These are phyloP conservation scores for Leptinotarsa rubiginosa DNA, from an alignment of 2,888 invertebrate genomes.

Conservation along the genomic window DNA sequence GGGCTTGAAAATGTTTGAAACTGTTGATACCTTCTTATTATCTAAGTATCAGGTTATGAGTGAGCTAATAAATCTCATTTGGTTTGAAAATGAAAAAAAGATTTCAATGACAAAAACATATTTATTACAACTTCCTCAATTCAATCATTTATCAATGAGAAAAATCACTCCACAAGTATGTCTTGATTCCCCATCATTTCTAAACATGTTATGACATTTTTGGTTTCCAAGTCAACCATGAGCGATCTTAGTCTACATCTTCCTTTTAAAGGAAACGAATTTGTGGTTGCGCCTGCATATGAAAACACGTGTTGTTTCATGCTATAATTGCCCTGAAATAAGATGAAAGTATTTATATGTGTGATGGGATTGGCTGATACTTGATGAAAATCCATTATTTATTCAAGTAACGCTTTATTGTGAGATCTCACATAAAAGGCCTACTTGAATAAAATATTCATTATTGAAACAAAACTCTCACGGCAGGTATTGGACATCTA, in stretches of 20 bases:
- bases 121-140: no score
- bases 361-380: no score
- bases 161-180: background rate
- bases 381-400: background rate
- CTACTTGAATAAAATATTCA: background rate
- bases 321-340: constrained; percentile 33
- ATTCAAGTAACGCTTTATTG: background rate
- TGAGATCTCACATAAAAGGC: no score
- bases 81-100: no score
- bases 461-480: constrained; percentile 20
- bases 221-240: background rate
- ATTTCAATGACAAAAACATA: no score
- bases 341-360: background rate
- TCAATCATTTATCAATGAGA: background rate
- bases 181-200: constrained; percentile 1
- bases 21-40: no score
- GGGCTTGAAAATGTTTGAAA: no score
- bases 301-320: constrained; percentile 29
- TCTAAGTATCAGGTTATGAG: no score
- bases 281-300: background rate
- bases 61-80: no score
- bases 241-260: constrained; percentile 12
- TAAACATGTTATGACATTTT: constrained; percentile 8
- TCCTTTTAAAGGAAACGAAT: constrained; percentile 23
- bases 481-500: constrained; percentile 45